Conservation (phyloP, 1,140 invertebrate genomes). For the Andrena cerasifolii region DNA sequence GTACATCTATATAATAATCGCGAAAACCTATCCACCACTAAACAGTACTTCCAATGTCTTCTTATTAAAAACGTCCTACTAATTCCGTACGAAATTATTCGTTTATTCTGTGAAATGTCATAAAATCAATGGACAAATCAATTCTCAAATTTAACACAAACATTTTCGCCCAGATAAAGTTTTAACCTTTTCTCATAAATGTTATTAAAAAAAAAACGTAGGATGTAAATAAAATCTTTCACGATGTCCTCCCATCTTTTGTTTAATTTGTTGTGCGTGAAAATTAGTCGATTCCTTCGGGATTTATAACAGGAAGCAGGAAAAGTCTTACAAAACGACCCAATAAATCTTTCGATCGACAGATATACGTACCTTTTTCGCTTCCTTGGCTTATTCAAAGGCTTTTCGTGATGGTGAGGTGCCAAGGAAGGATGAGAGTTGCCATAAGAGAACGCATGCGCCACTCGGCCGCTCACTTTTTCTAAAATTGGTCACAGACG, state of each 20-base stretch:
- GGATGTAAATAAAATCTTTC: too few relatives aligned
- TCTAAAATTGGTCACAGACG: slow-evolving; percentile 51
- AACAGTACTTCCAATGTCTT: not conserved
- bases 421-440: slow-evolving; percentile 20
- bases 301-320: not conserved
- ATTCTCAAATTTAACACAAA: too few relatives aligned
- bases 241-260: too few relatives aligned
- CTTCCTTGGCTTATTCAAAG: not conserved
- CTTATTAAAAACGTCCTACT: not conserved
- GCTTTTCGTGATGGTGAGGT: not conserved
- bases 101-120: too few relatives aligned
- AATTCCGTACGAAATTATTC: too few relatives aligned
- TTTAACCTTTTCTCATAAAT: too few relatives aligned
- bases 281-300: not conserved
- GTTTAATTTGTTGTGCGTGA: not conserved
- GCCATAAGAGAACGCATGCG: slow-evolving; percentile 14
- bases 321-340: not conserved
- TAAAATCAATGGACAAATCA: too few relatives aligned
- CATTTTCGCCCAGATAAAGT: too few relatives aligned
- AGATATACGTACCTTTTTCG: not conserved
- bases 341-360: not conserved
- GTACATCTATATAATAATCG: not conserved
- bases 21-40: not conserved
- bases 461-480: slow-evolving; percentile 43
- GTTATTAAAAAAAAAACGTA: too few relatives aligned